These are phyloP conservation scores for Pycnomerus fuliginosus DNA, from an alignment of 2,888 invertebrate species.

Conservation along the genomic window DNA sequence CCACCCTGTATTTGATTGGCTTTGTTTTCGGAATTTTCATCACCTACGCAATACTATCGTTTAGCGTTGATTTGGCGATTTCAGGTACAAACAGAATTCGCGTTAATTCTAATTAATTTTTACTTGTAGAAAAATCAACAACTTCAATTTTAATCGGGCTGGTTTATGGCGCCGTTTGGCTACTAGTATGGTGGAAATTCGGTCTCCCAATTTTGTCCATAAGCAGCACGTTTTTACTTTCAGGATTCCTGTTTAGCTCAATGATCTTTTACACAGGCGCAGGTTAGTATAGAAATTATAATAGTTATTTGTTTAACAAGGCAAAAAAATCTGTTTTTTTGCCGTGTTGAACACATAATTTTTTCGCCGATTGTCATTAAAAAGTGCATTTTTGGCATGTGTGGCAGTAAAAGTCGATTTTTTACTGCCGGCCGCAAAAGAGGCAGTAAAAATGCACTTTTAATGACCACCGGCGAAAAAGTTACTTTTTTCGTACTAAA, in stretches of 20 bases:
- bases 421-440: no score
- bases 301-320: no score
- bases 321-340: no score
- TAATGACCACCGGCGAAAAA: no score
- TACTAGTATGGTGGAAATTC: slow-evolving; percentile 63
- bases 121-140: slow-evolving; percentile 55
- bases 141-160: slow-evolving; percentile 58
- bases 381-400: no score
- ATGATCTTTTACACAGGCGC: slow-evolving; percentile 34
- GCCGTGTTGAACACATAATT: no score
- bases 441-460: no score
- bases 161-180: slow-evolving; percentile 61
- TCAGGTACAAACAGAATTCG: slow-evolving; percentile 12
- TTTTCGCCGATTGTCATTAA: no score
- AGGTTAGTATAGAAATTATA: slow-evolving; percentile 24
- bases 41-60: slow-evolving; percentile 55
- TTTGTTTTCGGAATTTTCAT: slow-evolving; percentile 59
- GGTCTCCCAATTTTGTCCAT: slow-evolving; percentile 64
- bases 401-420: no score
- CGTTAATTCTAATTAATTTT: slow-evolving; percentile 16
- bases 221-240: slow-evolving; percentile 58
- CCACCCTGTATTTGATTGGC: slow-evolving; percentile 63
- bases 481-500: no score
- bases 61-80: slow-evolving; percentile 4
- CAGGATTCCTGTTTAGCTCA: slow-evolving; percentile 64